A percentile compares a stretch with the other conserved stretches of the same genome.
Conservation (phyloP, 2,888 invertebrate species). For the Limnephilus lunatus region DNA sequence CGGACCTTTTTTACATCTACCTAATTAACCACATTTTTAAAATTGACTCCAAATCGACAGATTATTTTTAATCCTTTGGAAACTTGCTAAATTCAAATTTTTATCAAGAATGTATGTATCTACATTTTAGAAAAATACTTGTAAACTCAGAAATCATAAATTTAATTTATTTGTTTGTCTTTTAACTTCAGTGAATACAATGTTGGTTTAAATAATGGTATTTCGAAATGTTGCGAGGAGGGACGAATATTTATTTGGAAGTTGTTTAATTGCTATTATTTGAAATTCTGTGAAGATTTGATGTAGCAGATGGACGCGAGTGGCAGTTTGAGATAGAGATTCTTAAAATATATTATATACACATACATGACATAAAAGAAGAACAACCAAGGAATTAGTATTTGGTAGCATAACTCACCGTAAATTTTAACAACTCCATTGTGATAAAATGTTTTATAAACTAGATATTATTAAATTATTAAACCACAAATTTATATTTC, state of each 20-base stretch:
- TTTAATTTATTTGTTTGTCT: too few species aligned
- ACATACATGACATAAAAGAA: background rate
- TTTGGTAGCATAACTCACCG: constrained; percentile 15
- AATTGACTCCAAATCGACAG: background rate
- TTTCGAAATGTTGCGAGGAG: background rate
- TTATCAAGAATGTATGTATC: background rate
- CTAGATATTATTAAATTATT: background rate
- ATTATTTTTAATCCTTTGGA: background rate
- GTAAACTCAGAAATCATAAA: too few species aligned
- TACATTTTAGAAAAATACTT: background rate
- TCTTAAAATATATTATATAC: too few species aligned
- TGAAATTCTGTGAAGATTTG: background rate
- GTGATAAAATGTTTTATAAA: background rate
- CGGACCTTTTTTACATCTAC: background rate
- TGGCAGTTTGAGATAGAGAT: too few species aligned
- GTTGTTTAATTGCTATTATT: background rate
- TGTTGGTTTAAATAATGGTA: background rate
- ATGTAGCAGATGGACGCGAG: background rate
- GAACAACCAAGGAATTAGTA: background rate
- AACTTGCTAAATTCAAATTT: background rate
- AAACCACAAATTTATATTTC: background rate
- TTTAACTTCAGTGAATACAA: background rate
- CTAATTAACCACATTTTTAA: background rate
- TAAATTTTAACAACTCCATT: constrained; percentile 51
- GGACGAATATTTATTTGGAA: background rate